Base-by-base conservation (phyloP, 2,113 vertebrate species). In the Fregetta grallaria region DNA sequence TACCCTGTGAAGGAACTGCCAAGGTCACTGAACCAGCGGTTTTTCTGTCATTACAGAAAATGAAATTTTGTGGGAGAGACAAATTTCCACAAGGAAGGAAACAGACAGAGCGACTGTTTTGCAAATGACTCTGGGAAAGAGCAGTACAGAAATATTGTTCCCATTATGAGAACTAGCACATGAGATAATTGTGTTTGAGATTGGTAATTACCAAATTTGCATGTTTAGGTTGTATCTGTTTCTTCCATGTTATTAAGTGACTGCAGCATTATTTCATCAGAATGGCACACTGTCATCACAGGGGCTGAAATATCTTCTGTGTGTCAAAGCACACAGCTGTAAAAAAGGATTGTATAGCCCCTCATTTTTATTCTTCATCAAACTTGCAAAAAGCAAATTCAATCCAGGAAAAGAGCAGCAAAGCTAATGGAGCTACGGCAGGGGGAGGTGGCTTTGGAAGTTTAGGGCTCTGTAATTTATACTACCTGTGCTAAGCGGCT, bases 141-240 rank as follows among this genome's bases (percentile, higher is more conserved):
- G 6, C 40, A 62, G 66, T 45, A 19, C 45, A 95, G 67, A 97
- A 95, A 96, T 95, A 94, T 80, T 82, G 68, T 68, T 97, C 71
- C 88, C 78, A 83, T 96, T 96, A 86, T 27, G 29, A 79, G 58
- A 62, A 56, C 62, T 74, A 92, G 77, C 91, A 91, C 73, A 94
- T 66, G 63, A 97, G 91, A 92, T 97, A 95, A 97, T 97, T 94
- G 89, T 95, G 77, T 96, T 96, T 97, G 92, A 80, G 84, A 74
- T 76, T 76, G 78, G 84, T 93, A 97, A 96, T 95, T 90, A 92
- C 84, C 66, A 55, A 90, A 96, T 95, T 95, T 96, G 81, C 84
- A 94, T 82, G 61, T 97, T 95, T 91, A 70, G 78, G 81, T 94
- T 96, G 84, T 82, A 66, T 90, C 95, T 79, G 44, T 70, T 85